These are phyloP conservation scores for Euura saliciscinereae DNA, from an alignment of 1,140 invertebrate genomes.

Conservation along the genomic window DNA sequence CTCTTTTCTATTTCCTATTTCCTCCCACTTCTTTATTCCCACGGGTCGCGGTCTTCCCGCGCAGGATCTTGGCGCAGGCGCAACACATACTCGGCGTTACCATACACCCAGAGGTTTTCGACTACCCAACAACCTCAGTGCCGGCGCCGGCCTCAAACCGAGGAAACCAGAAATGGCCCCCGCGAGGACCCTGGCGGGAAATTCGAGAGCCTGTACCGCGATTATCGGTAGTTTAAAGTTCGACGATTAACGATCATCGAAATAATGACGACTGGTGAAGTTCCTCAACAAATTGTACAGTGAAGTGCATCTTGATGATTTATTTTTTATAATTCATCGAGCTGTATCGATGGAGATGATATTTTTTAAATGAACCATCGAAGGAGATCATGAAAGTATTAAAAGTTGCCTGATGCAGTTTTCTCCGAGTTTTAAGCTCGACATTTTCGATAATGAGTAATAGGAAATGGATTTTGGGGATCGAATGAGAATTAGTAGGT, in stretches of 20 bases:
- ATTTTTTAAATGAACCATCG: not conserved
- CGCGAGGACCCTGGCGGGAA: slow-evolving; percentile 36
- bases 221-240: not conserved
- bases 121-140: slow-evolving; percentile 37
- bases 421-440: too few species aligned
- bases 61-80: slow-evolving; percentile 49
- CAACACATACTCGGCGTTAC: not conserved
- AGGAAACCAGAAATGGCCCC: slow-evolving; percentile 37
- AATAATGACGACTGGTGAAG: too few species aligned
- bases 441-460: too few species aligned
- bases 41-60: slow-evolving; percentile 23
- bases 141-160: slow-evolving; percentile 38
- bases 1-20: not conserved
- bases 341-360: not conserved
- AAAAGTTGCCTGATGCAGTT: too few species aligned
- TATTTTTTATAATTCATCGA: not conserved
- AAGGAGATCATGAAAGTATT: too few species aligned
- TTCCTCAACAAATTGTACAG: too few species aligned
- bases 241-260: too few species aligned
- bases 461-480: too few species aligned
- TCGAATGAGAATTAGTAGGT: too few species aligned
- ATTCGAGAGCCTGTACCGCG: slow-evolving; percentile 19
- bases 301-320: not conserved
- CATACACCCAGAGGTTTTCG: slow-evolving; percentile 31
- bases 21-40: slow-evolving; percentile 9